Evolutionary conservation across 2,113 vertebrate species (phyloP).

Genomic region (Sphyrna mokarran): DNA sequence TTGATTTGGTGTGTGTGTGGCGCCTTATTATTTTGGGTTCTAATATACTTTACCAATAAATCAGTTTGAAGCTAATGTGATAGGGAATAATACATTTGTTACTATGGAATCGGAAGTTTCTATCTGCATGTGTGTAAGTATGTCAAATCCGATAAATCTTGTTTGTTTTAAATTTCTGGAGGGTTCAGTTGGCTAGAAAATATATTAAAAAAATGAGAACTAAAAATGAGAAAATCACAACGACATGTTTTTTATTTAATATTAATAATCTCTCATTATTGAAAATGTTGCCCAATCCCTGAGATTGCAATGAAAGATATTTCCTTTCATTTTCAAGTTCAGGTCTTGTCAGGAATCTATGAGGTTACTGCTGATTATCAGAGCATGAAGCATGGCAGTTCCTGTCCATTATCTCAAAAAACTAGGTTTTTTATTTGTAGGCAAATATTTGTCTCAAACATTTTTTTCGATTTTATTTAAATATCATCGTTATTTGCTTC

Average conservation of each 20-base stretch:
- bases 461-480: neutral
- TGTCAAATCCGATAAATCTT: neutral
- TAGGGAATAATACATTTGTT: slow-evolving; percentile 11
- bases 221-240: neutral
- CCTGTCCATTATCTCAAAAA: slow-evolving; percentile 12
- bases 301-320: neutral
- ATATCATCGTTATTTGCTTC: neutral
- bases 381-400: neutral
- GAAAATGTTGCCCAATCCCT: neutral
- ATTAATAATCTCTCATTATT: neutral
- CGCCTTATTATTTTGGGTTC: neutral
- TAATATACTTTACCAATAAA: slow-evolving; percentile 17
- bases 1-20: neutral
- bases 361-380: slow-evolving; percentile 32
- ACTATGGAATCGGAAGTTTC: neutral
- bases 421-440: neutral
- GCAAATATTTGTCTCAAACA: neutral
- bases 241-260: neutral
- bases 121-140: neutral
- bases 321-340: neutral
- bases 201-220: neutral
- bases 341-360: neutral
- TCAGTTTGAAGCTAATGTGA: neutral
- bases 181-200: neutral
- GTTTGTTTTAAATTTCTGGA: neutral